These are phyloP conservation scores for Pipistrellus kuhlii DNA, from an alignment of 2,797 vertebrate species.

Conservation along the genomic window DNA sequence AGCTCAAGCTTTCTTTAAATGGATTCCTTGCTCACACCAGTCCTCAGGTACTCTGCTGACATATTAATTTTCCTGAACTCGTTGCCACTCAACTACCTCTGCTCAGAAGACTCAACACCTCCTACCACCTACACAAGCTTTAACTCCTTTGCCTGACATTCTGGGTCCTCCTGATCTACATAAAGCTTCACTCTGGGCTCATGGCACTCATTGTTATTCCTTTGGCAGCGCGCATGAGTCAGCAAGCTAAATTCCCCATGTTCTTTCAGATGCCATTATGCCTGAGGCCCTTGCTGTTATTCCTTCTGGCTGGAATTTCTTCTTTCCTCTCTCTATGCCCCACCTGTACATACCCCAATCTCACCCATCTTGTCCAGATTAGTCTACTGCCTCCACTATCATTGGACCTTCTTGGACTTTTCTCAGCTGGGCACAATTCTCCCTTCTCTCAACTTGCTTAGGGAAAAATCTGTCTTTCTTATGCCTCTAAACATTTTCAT, in stretches of 20 bases:
- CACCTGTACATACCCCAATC: not conserved
- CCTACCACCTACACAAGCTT: not conserved
- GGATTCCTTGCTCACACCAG: not conserved
- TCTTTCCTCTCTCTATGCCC: not conserved
- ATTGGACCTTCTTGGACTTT: not conserved
- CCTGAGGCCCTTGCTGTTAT: not conserved
- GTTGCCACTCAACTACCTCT: not conserved
- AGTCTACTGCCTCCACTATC: not conserved
- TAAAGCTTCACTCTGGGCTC: not conserved
- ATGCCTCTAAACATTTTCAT: not conserved
- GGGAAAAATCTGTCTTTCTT: not conserved
- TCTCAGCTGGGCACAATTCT: not conserved
- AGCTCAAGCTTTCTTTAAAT: not conserved
- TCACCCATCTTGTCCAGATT: not conserved
- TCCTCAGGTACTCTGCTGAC: not conserved
- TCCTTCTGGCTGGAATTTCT: not conserved
- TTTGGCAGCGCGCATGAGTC: not conserved
- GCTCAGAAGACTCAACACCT: not conserved
- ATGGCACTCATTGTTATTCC: not conserved
- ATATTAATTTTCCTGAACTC: not conserved
- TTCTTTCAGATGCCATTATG: not conserved
- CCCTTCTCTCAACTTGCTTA: not conserved
- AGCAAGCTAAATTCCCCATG: accelerated
- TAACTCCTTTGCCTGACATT: not conserved
- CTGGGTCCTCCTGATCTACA: not conserved